Conservation (phyloP, 2,113 vertebrate species). For the Sula dactylatra region DNA sequence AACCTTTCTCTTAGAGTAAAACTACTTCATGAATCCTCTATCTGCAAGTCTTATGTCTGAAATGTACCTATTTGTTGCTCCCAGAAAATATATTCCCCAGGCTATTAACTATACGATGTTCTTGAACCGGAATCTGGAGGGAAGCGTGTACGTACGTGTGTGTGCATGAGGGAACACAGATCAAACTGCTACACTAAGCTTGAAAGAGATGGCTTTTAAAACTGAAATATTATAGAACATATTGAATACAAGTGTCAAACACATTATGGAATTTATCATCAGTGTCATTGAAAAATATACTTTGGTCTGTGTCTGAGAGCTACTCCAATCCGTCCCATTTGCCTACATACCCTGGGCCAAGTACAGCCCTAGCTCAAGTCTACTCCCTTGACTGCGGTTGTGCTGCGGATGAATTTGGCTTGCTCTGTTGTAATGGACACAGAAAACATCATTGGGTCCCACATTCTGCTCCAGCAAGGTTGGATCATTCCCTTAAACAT, state of each 20-base stretch:
- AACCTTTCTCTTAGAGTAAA: neutral
- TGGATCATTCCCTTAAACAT: neutral
- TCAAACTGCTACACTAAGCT: neutral
- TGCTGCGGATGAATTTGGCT: neutral
- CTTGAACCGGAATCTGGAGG: neutral
- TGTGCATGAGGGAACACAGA: neutral
- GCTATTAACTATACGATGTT: neutral
- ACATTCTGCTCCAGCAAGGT: neutral
- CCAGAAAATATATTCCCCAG: neutral
- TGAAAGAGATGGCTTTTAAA: neutral
- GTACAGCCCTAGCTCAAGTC: neutral
- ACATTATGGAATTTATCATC: neutral
- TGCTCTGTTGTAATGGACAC: neutral
- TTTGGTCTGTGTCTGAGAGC: neutral
- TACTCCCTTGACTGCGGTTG: neutral
- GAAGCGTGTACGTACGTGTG: accelerated
- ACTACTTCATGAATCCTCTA: neutral
- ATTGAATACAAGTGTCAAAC: neutral
- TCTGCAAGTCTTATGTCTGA: neutral
- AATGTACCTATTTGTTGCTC: neutral
- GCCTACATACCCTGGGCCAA: neutral
- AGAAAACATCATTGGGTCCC: neutral
- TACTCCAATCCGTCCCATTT: neutral
- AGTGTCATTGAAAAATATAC: neutral
- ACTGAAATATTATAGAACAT: neutral